Percentiles rank a stretch among this genome's conserved stretches.
phyloP scores from a whole-genome alignment of 1,140 invertebrate species.

The Drosophila micromelanica region DNA sequence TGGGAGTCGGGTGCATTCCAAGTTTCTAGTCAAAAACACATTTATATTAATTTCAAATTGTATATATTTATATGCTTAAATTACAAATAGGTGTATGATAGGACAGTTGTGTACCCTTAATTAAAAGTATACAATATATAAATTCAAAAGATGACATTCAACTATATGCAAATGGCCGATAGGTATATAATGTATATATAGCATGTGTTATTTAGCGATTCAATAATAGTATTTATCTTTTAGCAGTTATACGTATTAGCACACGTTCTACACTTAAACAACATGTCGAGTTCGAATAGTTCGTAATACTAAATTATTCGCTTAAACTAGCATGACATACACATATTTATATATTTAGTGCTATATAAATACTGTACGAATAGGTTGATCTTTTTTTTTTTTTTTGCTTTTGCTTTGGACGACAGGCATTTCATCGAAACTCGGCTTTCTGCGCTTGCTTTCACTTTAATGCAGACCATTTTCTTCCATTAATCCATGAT shows the following conservation, averaged over 20 bases:
- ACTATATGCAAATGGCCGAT: too few species aligned
- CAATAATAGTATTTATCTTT: background rate
- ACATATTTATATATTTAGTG: conserved; percentile 5
- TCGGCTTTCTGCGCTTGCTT: background rate
- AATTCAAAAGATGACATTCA: background rate
- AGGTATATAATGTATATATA: background rate
- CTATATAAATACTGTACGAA: conserved; percentile 36
- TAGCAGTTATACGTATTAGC: background rate
- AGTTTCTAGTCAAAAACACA: too few species aligned
- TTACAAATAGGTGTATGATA: conserved; percentile 12
- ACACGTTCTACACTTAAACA: background rate
- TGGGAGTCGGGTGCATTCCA: too few species aligned
- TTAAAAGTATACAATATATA: conserved; percentile 6
- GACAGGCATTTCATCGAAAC: conserved; percentile 2
- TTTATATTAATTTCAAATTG: conserved; percentile 4
- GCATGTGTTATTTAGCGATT: conserved; percentile 3
- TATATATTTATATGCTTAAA: conserved; percentile 21
- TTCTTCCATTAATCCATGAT: conserved; percentile 19
- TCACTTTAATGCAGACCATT: background rate
- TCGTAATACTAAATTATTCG: conserved; percentile 3
- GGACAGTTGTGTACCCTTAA: conserved; percentile 1
- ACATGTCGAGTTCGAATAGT: too few species aligned
- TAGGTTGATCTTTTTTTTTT: conserved; percentile 9
- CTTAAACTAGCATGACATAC: conserved; percentile 27
- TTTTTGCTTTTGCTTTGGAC: too few species aligned